A percentile compares a stretch with the other conserved stretches of the same genome.
phyloP scores from a whole-genome alignment of 1,140 invertebrate genomes.

The Ruditapes philippinarum region DNA sequence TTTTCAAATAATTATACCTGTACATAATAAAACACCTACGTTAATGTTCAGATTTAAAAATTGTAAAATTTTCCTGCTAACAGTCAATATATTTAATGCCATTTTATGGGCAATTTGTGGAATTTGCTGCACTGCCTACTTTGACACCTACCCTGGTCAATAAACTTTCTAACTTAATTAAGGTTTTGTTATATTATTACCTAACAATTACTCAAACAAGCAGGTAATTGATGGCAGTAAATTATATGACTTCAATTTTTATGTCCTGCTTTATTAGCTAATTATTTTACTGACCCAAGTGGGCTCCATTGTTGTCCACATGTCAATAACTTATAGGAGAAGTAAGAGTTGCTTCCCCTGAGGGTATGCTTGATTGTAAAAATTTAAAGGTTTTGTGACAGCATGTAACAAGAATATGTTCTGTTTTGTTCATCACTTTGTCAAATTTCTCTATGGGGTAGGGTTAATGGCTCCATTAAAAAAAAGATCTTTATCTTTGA shows the following conservation, averaged over 20 bases:
- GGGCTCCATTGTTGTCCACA: not conserved
- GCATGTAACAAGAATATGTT: slow-evolving; percentile 9
- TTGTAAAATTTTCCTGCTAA: too few relatives aligned
- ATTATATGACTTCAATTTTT: not conserved
- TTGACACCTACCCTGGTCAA: not conserved
- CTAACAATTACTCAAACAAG: slow-evolving; percentile 1
- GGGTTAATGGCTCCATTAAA: not conserved
- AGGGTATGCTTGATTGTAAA: slow-evolving; percentile 4
- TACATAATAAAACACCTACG: too few relatives aligned
- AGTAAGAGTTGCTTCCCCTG: not conserved
- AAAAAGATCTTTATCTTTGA: slow-evolving; percentile 21
- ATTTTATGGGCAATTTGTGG: not conserved
- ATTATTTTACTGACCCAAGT: slow-evolving; percentile 6
- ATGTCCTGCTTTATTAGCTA: slow-evolving; percentile 5
- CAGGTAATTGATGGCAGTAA: not conserved
- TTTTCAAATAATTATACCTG: too few relatives aligned
- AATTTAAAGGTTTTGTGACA: slow-evolving; percentile 6
- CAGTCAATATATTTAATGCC: not conserved
- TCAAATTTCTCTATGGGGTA: not conserved
- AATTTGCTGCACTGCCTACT: not conserved
- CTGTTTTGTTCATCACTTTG: slow-evolving; percentile 31
- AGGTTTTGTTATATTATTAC: not conserved
- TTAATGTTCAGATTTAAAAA: too few relatives aligned
- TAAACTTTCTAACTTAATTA: slow-evolving; percentile 2
- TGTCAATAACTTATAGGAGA: not conserved